Percentiles rank a stretch among this genome's conserved stretches.
Evolutionary conservation across 2,797 vertebrate genomes (phyloP).

Genomic region (Artibeus jamaicensis): DNA sequence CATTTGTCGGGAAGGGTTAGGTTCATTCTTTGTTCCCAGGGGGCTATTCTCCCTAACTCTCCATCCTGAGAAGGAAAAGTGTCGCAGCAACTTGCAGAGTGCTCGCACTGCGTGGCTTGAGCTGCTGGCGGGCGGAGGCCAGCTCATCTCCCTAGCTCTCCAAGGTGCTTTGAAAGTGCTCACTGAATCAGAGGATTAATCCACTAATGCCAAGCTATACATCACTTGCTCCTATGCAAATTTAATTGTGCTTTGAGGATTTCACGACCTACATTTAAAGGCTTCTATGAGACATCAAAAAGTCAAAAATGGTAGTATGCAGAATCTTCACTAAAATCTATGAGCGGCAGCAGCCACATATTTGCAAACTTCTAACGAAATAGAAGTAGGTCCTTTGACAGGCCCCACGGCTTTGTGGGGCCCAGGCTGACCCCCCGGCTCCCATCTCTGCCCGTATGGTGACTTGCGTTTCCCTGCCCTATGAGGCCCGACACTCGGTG

Average conservation of each 20-base stretch:
- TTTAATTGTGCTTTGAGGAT: not conserved
- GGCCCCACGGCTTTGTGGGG: not conserved
- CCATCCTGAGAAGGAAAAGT: not conserved
- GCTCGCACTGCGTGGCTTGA: not conserved
- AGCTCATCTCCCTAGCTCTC: not conserved
- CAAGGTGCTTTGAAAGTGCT: not conserved
- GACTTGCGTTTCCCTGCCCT: not conserved
- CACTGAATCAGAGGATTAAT: not conserved
- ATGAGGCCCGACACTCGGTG: not conserved
- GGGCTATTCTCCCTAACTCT: not conserved
- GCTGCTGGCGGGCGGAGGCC: not conserved
- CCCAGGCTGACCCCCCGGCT: not conserved
- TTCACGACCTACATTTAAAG: not conserved
- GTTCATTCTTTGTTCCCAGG: not conserved
- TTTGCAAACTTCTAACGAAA: constrained; percentile 27
- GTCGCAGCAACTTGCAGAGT: not conserved
- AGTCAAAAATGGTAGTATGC: not conserved
- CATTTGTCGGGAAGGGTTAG: not conserved
- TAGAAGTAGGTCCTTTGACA: not conserved
- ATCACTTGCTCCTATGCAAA: not conserved
- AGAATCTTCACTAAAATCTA: not conserved
- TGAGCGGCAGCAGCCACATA: not conserved
- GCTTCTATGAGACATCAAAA: not conserved
- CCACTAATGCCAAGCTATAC: not conserved
- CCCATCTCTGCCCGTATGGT: not conserved